Evolutionary conservation across 2,888 invertebrate genomes (phyloP).

Genomic region (Ellobium chinense): DNA sequence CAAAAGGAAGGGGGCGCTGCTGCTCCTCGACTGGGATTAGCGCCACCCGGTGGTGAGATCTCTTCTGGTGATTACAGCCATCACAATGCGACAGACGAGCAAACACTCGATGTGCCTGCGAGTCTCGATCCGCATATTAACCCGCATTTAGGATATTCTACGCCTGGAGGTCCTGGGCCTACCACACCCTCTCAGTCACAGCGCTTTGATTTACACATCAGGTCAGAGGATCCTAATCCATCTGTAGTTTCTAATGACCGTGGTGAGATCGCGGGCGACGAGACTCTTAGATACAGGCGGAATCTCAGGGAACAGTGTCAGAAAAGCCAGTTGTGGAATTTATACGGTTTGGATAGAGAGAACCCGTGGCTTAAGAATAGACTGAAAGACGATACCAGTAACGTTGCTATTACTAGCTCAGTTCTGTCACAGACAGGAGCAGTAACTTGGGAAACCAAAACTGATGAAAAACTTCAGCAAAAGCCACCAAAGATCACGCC

Average conservation of each 20-base stretch:
- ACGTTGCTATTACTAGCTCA: neutral
- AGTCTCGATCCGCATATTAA: neutral
- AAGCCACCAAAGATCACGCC: conserved; percentile 20
- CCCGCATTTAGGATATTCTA: neutral
- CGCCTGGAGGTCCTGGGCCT: neutral
- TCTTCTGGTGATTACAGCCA: neutral
- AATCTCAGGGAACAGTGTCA: conserved; percentile 16
- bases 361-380: neutral
- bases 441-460: neutral
- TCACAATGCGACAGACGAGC: neutral
- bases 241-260: neutral
- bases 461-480: neutral
- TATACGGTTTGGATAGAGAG: neutral
- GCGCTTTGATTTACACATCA: neutral
- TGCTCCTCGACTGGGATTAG: neutral
- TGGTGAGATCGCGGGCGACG: neutral
- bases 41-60: neutral
- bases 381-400: neutral
- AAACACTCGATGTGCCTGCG: neutral
- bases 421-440: neutral
- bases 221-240: neutral
- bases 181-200: neutral
- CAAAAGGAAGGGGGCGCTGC: neutral
- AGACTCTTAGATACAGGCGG: neutral
- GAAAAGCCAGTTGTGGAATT: neutral